Evolutionary conservation across 2,113 vertebrate species (phyloP).

Genomic region (Falco punctatus): DNA sequence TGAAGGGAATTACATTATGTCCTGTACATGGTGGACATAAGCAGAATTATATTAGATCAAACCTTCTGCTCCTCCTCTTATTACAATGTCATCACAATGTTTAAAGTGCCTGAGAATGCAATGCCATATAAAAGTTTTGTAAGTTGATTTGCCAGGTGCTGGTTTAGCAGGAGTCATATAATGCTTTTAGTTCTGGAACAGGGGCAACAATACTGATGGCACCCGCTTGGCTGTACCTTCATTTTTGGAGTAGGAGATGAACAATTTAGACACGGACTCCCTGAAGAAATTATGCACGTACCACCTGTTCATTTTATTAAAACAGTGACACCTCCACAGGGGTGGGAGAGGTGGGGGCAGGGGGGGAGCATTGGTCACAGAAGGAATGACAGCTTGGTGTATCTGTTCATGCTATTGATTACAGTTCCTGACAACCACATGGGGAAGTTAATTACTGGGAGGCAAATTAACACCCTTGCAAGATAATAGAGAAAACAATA

Average conservation of each 20-base stretch:
- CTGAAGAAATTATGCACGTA: constrained; percentile 5
- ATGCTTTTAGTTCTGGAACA: constrained; percentile 69
- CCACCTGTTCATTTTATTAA: constrained; percentile 68
- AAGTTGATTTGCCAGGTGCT: constrained; percentile 74
- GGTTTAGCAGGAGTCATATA: constrained; percentile 59
- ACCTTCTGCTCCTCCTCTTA: constrained; percentile 63
- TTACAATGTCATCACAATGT: constrained; percentile 64
- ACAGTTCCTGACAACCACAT: constrained; percentile 69
- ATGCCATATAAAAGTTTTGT: constrained; percentile 34
- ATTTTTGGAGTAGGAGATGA: constrained; percentile 29
- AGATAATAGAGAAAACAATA: constrained; percentile 76
- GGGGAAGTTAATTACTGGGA: constrained; percentile 70
- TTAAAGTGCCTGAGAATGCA: constrained; percentile 41
- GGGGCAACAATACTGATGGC: constrained; percentile 40
- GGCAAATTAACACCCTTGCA: constrained; percentile 75
- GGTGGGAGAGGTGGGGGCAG: neutral
- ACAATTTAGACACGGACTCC: constrained; percentile 44
- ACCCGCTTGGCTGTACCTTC: constrained; percentile 32
- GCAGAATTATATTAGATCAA: constrained; percentile 66
- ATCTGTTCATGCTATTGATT: constrained; percentile 65
- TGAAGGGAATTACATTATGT: constrained; percentile 43
- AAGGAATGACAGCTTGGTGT: constrained; percentile 39
- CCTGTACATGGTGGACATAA: constrained; percentile 20
- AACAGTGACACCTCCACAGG: constrained; percentile 54
- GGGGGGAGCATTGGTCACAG: neutral